phyloP scores from a whole-genome alignment of 2,888 invertebrate species.

The Ceratothoa steindachneri region DNA sequence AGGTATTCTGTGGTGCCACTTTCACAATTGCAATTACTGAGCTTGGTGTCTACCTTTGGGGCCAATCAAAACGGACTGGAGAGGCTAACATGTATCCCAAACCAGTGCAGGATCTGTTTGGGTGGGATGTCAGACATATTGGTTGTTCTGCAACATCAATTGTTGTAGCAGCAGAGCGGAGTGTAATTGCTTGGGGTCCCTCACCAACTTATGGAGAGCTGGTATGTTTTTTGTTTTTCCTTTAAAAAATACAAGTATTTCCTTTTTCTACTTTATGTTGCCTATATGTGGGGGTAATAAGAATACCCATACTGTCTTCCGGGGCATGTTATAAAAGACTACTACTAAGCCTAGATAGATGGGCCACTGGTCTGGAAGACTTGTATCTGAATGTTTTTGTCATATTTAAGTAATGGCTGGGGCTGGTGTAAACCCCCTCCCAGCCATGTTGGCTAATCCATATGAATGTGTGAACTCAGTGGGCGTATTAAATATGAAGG shows the following conservation, averaged over 20 bases:
- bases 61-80: conserved; percentile 85
- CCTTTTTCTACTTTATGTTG: too few species aligned
- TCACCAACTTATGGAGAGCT: conserved; percentile 90
- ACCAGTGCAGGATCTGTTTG: conserved; percentile 81
- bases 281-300: too few species aligned
- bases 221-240: conserved; percentile 57
- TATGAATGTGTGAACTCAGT: too few species aligned
- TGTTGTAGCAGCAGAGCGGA: conserved; percentile 83
- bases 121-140: conserved; percentile 82
- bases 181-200: conserved; percentile 87
- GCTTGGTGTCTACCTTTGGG: conserved; percentile 75
- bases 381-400: too few species aligned
- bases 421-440: too few species aligned
- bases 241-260: not conserved
- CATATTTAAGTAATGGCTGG: too few species aligned
- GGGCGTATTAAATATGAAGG: too few species aligned
- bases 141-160: conserved; percentile 75
- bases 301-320: too few species aligned
- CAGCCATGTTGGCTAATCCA: too few species aligned
- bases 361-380: too few species aligned
- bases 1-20: conserved; percentile 67
- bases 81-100: conserved; percentile 97
- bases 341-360: too few species aligned
- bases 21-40: conserved; percentile 82
- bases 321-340: too few species aligned